phyloP scores from a whole-genome alignment of 2,888 invertebrate genomes.

The Liopterus haemorrhoidalis region DNA sequence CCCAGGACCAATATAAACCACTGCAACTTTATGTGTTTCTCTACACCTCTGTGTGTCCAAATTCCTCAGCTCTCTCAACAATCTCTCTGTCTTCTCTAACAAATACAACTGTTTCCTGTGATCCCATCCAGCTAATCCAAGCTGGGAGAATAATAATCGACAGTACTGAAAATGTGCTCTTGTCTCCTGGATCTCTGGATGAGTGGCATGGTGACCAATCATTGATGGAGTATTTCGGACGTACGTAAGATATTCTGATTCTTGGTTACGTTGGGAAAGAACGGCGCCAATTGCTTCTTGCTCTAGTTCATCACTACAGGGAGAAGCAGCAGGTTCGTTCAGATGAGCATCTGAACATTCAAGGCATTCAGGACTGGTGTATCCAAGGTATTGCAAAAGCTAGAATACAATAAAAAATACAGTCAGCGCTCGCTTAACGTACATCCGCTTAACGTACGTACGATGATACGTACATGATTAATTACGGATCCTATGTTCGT shows the following conservation, averaged over 20 bases:
- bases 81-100: constrained; percentile 78
- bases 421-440: no score
- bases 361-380: constrained; percentile 85
- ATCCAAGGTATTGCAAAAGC: constrained; percentile 85
- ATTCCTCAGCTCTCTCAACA: constrained; percentile 85
- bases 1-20: constrained; percentile 95
- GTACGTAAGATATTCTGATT: constrained; percentile 60
- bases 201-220: constrained; percentile 14
- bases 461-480: no score
- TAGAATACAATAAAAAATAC: constrained; percentile 42
- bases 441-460: no score
- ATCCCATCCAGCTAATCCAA: constrained; percentile 87
- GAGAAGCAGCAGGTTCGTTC: constrained; percentile 72
- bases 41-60: constrained; percentile 86
- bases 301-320: constrained; percentile 70
- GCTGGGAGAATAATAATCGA: constrained; percentile 81
- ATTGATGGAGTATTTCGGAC: constrained; percentile 15
- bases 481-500: no score
- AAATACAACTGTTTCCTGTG: constrained; percentile 78
- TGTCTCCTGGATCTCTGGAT: constrained; percentile 11
- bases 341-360: constrained; percentile 61
- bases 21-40: constrained; percentile 93
- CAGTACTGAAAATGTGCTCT: constrained; percentile 70
- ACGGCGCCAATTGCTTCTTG: constrained; percentile 80
- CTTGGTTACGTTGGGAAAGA: constrained; percentile 76